Evolutionary conservation across 2,888 invertebrate species (phyloP).

Genomic region (Idaea aversata): DNA sequence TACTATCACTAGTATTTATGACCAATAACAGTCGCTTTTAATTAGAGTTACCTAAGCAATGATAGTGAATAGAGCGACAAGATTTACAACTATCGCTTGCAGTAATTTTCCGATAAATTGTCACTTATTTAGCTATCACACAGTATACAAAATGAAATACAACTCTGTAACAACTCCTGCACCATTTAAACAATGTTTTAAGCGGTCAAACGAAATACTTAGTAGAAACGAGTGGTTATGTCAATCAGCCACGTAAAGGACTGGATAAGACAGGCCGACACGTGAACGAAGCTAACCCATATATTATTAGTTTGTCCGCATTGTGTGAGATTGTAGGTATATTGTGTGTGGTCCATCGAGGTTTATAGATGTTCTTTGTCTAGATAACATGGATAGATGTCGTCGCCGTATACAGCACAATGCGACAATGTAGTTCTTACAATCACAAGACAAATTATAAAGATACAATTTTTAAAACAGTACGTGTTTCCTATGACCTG

Average conservation of each 20-base stretch:
- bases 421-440: constrained; percentile 69
- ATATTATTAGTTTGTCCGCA: constrained; percentile 69
- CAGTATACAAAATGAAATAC: not conserved
- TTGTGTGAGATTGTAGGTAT: constrained; percentile 60
- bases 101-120: constrained; percentile 15
- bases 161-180: not conserved
- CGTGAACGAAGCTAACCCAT: constrained; percentile 64
- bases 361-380: constrained; percentile 77
- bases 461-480: constrained; percentile 49
- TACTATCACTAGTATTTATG: constrained; percentile 40
- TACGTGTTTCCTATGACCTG: constrained; percentile 38
- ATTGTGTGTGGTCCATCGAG: constrained; percentile 79
- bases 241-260: constrained; percentile 59
- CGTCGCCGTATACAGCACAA: constrained; percentile 71
- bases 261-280: constrained; percentile 61
- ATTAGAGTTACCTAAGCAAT: constrained; percentile 39
- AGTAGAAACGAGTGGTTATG: constrained; percentile 47
- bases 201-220: constrained; percentile 44
- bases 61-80: constrained; percentile 7
- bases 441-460: constrained; percentile 68
- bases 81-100: not conserved
- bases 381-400: constrained; percentile 79
- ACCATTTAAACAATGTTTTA: constrained; percentile 38
- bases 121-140: not conserved
- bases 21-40: constrained; percentile 44